Base-by-base conservation (phyloP, 1,140 invertebrate species). In the Sarcophaga bullata region DNA sequence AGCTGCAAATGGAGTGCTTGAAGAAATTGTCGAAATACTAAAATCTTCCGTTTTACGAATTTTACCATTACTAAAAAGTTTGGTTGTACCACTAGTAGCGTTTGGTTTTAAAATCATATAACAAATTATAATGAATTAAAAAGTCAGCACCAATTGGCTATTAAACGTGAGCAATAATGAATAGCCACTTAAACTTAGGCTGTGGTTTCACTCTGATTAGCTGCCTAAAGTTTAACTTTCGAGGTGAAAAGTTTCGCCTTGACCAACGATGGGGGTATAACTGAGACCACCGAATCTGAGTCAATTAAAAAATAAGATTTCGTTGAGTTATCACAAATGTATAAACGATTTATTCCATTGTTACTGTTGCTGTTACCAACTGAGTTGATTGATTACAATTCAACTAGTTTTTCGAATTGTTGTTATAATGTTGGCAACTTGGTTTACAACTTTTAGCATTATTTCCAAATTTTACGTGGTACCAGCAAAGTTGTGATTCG, bases 291-390 rank as follows among this genome's bases (percentile, higher is more conserved):
- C 52, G 80, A 80, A 37, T 50, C 52, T 0, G 50, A 58, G 19
- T 80, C 80, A 37, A 80, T 54, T 25, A 80, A 52, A 75, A 75
- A 48, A 5, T n/a, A 10, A 7, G 37, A 47, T 13, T 75, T 47
- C 6, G 73, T 75, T 47, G 73, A 75, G 10, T 47, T 75, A 46
- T 73, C 72, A 46, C 11, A 73, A 11, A 73, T 37, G 13, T 75
- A 37, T 75, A 47, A n/a, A 75, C 37, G 73, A 47, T 47, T 75
- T 7, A n/a, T n/a, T 47, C 73, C 10, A 50, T 58, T 62, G n/a
- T 80, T 80, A 47, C 52, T 54, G 15, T 47, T n/a, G 58, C 58
- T 81, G 58, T 50, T 62, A 62, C 47, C 80, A 68, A 68, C 15
- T 25, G 62, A 19, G 11, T 62, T 81, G 50, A 58, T 37, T 73